Evolutionary conservation across 2,113 vertebrate species (phyloP).

Genomic region (Galemys pyrenaicus): DNA sequence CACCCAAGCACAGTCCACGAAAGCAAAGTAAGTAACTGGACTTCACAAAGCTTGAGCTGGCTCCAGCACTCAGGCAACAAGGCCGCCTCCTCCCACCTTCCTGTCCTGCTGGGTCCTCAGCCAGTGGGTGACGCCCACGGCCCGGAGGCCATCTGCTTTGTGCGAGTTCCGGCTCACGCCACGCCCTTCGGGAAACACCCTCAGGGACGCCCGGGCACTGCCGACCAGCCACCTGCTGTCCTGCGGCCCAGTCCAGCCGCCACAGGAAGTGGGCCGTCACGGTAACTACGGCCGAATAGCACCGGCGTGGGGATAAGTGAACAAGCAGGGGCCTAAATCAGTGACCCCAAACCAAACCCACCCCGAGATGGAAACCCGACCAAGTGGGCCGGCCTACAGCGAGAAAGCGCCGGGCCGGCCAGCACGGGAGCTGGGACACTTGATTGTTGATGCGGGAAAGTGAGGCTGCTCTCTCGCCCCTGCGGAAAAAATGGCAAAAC

Average conservation of each 20-base stretch:
- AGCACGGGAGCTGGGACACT: too few relatives aligned
- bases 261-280: neutral
- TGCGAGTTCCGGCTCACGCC: neutral
- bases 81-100: neutral
- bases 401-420: neutral
- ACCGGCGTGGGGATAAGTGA: fast-evolving
- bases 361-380: fast-evolving
- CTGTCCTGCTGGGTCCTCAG: fast-evolving
- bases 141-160: too few relatives aligned
- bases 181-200: neutral
- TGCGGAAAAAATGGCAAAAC: neutral
- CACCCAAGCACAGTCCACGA: neutral
- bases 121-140: too few relatives aligned
- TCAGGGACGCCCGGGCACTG: neutral
- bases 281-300: neutral
- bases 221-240: neutral
- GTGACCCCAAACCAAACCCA: neutral
- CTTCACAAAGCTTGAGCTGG: neutral
- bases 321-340: neutral
- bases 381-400: fast-evolving
- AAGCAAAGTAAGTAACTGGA: neutral
- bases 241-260: neutral
- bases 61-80: too few relatives aligned
- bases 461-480: neutral
- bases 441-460: neutral